Conservation (phyloP, 2,888 invertebrate species). For the Arge pagana region DNA sequence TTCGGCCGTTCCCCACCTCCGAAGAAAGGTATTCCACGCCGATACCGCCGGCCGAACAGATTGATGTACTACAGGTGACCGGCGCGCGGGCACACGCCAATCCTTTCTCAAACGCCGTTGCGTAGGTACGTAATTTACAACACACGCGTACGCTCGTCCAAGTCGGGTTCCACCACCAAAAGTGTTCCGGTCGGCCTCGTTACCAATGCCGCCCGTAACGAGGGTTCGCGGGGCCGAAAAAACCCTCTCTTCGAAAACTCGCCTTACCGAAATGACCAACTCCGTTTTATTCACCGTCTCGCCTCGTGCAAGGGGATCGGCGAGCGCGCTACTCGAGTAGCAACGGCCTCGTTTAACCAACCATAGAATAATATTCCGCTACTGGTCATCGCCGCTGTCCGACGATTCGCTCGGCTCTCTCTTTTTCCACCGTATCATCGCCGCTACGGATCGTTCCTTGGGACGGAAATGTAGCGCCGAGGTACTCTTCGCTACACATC, state of each 20-base stretch:
- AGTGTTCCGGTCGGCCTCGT: background rate
- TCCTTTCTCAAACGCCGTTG: no score
- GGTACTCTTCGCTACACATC: background rate
- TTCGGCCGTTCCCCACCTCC: no score
- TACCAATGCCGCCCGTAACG: constrained; percentile 4
- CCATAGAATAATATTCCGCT: constrained; percentile 4
- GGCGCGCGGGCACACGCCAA: no score
- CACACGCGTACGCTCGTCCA: no score
- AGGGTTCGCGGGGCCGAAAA: constrained; percentile 9
- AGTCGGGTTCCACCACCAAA: no score
- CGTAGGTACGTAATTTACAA: no score
- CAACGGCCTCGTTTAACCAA: constrained; percentile 3
- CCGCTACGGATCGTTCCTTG: constrained; percentile 6
- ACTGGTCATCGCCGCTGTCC: no score
- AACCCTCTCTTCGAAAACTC: background rate
- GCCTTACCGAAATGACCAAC: constrained; percentile 5
- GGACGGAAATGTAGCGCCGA: background rate
- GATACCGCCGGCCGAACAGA: no score
- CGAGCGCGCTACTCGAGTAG: background rate
- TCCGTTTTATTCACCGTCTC: background rate
- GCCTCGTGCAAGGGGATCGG: background rate
- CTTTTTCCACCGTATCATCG: no score
- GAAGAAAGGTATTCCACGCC: no score
- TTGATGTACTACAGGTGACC: no score
- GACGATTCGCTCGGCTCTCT: no score